Base-by-base conservation (phyloP, 2,797 vertebrate species). In the Centroberyx gerrardi region DNA sequence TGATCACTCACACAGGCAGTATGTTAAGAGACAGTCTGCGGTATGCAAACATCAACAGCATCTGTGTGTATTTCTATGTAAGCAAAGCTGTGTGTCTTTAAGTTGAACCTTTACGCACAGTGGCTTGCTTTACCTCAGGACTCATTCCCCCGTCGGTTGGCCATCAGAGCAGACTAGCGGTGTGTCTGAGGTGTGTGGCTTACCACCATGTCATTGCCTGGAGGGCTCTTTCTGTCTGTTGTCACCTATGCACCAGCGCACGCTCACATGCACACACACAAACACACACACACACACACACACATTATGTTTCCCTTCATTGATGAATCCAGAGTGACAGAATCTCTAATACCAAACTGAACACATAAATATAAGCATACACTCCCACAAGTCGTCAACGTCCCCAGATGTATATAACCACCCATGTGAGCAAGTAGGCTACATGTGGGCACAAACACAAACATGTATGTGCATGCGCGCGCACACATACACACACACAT, bases 131-230 rank as follows among this genome's bases (percentile, higher is more conserved):
- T 62, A 82, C 88, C 82, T 86, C 76, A 68, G 62, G 18, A 8
- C 76, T 64, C 77, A 64, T 73, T 75, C 61, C 54, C 73, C 61
- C 33, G 65, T 73, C 83, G 81, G 81, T 81, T 56, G 83, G 81
- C 84, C 85, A 68, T 90, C 80, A 82, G 82, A 84, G 90, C 72
- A 42, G 71, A 13, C 77, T 75, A 72, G 83, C 70, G 89, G 90
- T 90, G 80, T 46, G 76, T 87, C 76, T 89, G 91, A 88, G 91
- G 92, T 90, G 85, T 92, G 93, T 90, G 94, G 94, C 81, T 92
- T 70, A 93, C 92, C 92, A 68, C 87, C 44, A 58, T 75, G 85
- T 88, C 84, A 78, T 78, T 83, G 85, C 76, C 88, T 74, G 54
- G 60, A 83, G 82, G 86, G 80, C 69, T 74, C 53, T 38, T 56